phyloP scores from a whole-genome alignment of 2,888 invertebrate species.

The Lepetodrilus schrolli region DNA sequence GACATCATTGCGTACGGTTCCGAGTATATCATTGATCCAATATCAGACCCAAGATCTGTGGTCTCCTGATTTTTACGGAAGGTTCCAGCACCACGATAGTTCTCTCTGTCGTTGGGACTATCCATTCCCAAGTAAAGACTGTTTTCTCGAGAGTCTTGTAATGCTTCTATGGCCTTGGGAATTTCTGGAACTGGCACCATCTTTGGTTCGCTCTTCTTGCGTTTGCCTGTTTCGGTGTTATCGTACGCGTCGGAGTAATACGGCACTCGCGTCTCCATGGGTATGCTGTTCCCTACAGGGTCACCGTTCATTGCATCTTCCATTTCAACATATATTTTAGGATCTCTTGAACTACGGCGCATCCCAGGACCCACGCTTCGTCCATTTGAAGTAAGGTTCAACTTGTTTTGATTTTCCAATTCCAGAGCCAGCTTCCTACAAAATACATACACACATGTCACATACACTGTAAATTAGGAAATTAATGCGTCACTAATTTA shows the following conservation, averaged over 20 bases:
- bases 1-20: conserved; percentile 26
- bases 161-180: background rate
- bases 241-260: background rate
- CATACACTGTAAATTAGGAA: background rate
- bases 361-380: background rate
- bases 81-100: background rate
- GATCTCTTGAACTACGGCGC: conserved; percentile 14
- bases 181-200: conserved; percentile 7
- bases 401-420: background rate
- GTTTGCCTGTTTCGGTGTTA: background rate
- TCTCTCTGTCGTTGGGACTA: background rate
- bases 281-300: background rate
- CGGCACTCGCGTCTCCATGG: background rate
- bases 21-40: conserved; percentile 17
- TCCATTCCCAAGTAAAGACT: conserved; percentile 5
- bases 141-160: background rate
- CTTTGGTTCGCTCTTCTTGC: conserved; percentile 22
- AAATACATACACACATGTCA: background rate
- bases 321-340: conserved; percentile 23
- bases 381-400: background rate
- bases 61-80: background rate
- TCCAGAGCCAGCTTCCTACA: conserved; percentile 10
- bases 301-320: conserved; percentile 19
- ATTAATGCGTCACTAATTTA: too few relatives aligned
- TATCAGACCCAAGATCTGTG: background rate